Base-by-base conservation (phyloP, 2,888 invertebrate species). In the Platerodrilus igneus region DNA sequence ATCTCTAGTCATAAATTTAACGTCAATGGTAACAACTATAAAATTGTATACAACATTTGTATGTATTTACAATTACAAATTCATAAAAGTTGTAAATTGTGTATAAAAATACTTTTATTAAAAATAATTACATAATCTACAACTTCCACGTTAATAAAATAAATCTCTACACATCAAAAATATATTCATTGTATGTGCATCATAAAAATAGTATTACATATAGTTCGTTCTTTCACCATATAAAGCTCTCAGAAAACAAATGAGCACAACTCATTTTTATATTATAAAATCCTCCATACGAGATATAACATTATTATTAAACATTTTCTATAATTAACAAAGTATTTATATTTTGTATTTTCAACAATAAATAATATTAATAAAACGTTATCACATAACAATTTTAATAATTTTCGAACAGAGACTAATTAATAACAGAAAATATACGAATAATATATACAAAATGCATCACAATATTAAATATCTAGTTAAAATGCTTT, bases 121-220 rank as follows among this genome's bases (percentile, higher is more conserved):
- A 47, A 53, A 50, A 47, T 47, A 49, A 41, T 39, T 48, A 50
- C 48, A 51, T 47, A 53, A 52, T 55, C 47, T 52, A 52, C 52
- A 54, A 51, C 48, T 48, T 47, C 38, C 47, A 30, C 17, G 33
- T 41, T 40, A 46, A 41, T 45, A 50, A 48, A 52, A 53, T 46
- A 50, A 48, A 47, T 43, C 54, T 47, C 48, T 48, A 54, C 45
- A 54, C 56, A 57, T 59, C 56, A 62, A 62, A 62, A 61, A 62
- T 62, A 62, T 60, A 58, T 59, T 43, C n/a, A n/a, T 56, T 56
- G 56, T 60, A 59, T 56, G 59, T 60, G 58, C 58, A 48, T 59
- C 59, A 59, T 56, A 59, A 61, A 62, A 62, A 61, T 60, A 61
- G 57, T 59, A 42, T 50, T 51, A 47, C 45, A 48, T 50, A 40